phyloP scores from a whole-genome alignment of 1,140 invertebrate species.

The Paraescarpia echinospica region DNA sequence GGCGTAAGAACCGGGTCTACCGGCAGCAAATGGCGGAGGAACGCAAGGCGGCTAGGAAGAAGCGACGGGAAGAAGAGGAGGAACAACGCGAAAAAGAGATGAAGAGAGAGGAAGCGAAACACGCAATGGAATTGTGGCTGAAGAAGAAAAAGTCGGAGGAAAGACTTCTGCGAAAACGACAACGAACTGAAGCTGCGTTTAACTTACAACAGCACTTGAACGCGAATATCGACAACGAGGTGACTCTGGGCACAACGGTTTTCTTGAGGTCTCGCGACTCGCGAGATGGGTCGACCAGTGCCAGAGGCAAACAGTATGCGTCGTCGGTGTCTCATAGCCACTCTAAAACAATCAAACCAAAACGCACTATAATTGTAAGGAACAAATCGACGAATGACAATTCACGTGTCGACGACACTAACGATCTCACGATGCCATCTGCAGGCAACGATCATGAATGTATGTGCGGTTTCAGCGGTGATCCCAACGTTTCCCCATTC shows the following conservation, averaged over 20 bases:
- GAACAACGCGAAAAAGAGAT: neutral
- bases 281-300: neutral
- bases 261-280: neutral
- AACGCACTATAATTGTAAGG: neutral
- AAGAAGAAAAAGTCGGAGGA: slow-evolving; percentile 8
- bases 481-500: neutral
- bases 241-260: neutral
- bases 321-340: neutral
- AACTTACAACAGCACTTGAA: neutral
- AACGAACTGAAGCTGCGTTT: neutral
- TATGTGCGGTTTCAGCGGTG: neutral
- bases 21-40: neutral
- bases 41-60: neutral
- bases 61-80: neutral
- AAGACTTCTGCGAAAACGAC: slow-evolving; percentile 11
- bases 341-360: neutral
- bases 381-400: neutral
- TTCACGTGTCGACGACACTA: neutral
- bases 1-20: neutral
- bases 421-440: neutral
- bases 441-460: neutral
- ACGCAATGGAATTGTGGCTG: neutral
- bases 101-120: neutral
- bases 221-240: neutral
- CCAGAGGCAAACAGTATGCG: neutral